Conservation (phyloP, 2,888 invertebrate species). For the Syrphus vitripennis region DNA sequence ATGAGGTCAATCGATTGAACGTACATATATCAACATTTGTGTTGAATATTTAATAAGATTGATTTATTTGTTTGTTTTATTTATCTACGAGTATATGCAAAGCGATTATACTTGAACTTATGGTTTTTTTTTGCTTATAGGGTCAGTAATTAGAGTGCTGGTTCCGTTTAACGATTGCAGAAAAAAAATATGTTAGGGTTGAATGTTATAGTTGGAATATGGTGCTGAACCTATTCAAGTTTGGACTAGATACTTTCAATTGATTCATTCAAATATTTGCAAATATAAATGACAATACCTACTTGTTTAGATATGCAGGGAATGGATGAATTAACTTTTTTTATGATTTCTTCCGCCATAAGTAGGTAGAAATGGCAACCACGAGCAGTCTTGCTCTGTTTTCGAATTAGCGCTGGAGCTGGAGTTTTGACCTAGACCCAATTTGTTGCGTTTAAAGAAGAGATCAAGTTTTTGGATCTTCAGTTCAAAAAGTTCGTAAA, state of each 20-base stretch:
- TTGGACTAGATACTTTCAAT: background rate
- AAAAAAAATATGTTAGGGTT: background rate
- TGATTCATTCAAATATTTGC: background rate
- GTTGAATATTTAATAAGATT: constrained; percentile 52
- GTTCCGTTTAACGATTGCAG: background rate
- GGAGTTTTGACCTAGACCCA: too few relatives aligned
- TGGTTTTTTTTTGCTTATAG: background rate
- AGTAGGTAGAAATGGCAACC: too few relatives aligned
- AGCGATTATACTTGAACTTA: background rate
- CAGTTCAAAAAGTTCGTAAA: too few relatives aligned
- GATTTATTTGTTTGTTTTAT: constrained; percentile 28
- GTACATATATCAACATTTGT: background rate
- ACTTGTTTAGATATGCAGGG: too few relatives aligned
- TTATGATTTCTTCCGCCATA: too few relatives aligned
- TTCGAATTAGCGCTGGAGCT: too few relatives aligned
- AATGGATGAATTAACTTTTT: too few relatives aligned
- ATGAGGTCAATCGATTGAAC: constrained; percentile 51
- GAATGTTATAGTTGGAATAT: background rate
- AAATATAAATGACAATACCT: too few relatives aligned
- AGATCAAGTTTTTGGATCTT: too few relatives aligned
- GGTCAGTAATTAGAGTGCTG: background rate
- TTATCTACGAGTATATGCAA: constrained; percentile 2
- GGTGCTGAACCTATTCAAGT: background rate
- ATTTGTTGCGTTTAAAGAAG: too few relatives aligned
- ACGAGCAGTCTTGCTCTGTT: too few relatives aligned